Conservation (phyloP, 2,888 invertebrate species). For the Oasisia sp. region DNA sequence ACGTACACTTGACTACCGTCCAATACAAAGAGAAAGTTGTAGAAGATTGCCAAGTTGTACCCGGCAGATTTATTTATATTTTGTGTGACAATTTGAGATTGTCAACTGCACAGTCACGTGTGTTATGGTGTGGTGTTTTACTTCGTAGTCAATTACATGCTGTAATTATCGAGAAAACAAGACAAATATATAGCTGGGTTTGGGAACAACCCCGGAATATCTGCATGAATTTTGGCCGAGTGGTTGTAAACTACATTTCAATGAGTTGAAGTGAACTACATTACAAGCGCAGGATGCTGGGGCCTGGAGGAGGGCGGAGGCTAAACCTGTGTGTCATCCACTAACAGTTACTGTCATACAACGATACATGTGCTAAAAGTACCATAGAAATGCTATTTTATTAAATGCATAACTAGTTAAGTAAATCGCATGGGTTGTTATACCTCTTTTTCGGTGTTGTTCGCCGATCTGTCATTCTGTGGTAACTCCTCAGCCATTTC, state of each 20-base stretch:
- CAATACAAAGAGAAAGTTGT: no score
- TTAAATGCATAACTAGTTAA: not conserved
- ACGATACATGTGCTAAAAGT: not conserved
- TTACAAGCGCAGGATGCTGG: no score
- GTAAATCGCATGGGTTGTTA: not conserved
- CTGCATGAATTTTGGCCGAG: not conserved
- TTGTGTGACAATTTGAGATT: not conserved
- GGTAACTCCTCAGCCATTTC: constrained; percentile 4
- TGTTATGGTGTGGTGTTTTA: not conserved
- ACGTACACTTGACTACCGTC: not conserved
- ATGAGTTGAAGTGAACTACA: no score
- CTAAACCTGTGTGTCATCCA: not conserved
- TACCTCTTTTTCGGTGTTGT: constrained; percentile 13
- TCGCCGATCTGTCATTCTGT: not conserved
- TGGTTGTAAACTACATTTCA: no score
- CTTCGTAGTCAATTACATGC: not conserved
- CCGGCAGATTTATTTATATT: not conserved
- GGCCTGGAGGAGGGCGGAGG: not conserved
- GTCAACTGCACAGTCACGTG: not conserved
- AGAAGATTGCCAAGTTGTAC: no score
- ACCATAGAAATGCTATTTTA: not conserved
- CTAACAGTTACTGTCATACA: not conserved
- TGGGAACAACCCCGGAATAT: not conserved
- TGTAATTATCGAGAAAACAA: not conserved
- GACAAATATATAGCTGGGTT: not conserved